A percentile compares a stretch with the other conserved stretches of the same genome.
phyloP scores from a whole-genome alignment of 1,140 invertebrate species.

The Nylanderia fulva region DNA sequence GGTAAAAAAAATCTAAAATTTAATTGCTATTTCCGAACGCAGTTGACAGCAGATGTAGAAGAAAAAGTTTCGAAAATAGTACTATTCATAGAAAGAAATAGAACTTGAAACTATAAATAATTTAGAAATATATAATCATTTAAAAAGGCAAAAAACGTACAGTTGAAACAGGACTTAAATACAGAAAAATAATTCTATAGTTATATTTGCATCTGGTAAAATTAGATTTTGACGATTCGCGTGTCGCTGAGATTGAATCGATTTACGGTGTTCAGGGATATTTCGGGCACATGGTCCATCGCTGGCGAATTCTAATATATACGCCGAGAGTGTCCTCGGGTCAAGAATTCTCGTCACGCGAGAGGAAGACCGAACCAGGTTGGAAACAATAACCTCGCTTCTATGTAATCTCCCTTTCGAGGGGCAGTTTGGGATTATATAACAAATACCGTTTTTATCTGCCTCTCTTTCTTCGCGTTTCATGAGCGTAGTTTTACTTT shows the following conservation, averaged over 20 bases:
- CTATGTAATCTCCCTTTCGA: conserved; percentile 49
- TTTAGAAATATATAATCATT: neutral
- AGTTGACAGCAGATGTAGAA: neutral
- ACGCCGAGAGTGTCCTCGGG: neutral
- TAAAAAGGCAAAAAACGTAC: neutral
- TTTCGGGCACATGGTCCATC: conserved; percentile 13
- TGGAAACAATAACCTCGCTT: conserved; percentile 55
- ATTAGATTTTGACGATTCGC: conserved; percentile 17
- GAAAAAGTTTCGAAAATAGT: neutral
- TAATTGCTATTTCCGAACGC: neutral
- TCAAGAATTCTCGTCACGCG: conserved; percentile 60
- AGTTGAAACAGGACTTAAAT: neutral
- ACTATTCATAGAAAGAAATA: neutral
- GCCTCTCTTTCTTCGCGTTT: neutral
- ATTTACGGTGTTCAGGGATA: conserved; percentile 32
- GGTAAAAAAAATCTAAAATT: neutral
- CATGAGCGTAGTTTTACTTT: neutral
- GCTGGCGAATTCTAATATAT: conserved; percentile 41
- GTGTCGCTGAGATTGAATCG: conserved; percentile 11
- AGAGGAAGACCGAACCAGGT: conserved; percentile 31
- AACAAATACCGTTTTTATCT: conserved; percentile 37
- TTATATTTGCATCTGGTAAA: neutral
- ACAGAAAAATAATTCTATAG: neutral
- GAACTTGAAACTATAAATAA: neutral
- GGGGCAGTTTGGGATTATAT: conserved; percentile 37